Conservation (phyloP, 2,113 vertebrate genomes). For the Tetrao urogallus region DNA sequence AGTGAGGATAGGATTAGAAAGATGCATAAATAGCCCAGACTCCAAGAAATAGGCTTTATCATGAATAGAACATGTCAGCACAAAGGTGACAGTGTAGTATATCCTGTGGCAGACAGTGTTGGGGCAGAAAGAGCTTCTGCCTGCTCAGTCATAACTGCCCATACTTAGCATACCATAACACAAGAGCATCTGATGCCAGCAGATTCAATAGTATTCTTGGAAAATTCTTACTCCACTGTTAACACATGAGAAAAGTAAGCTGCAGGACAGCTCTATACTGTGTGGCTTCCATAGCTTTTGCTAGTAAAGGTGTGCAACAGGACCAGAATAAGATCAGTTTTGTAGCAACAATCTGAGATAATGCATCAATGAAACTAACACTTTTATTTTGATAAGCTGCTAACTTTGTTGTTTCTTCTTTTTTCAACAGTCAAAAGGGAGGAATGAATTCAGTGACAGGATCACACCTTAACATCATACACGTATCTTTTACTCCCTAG, state of each 20-base stretch:
- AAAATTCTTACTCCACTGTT: background rate
- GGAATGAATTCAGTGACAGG: too few species aligned
- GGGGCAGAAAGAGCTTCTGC: background rate
- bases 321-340: background rate
- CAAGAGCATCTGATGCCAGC: background rate
- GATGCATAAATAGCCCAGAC: fast-evolving
- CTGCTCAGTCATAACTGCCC: background rate
- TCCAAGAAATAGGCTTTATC: background rate
- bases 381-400: background rate
- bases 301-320: background rate
- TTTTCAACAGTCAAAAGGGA: too few species aligned
- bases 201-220: background rate
- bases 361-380: background rate
- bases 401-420: background rate
- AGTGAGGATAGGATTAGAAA: background rate
- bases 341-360: background rate
- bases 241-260: background rate
- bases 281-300: background rate
- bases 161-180: fast-evolving
- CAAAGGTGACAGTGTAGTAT: background rate
- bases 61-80: background rate
- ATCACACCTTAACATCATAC: too few species aligned
- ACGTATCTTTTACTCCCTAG: too few species aligned
- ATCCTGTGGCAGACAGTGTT: background rate
- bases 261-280: fast-evolving